These are phyloP conservation scores for Lordiphosa clarofinis DNA, from an alignment of 1,140 invertebrate genomes.

Conservation along the genomic window DNA sequence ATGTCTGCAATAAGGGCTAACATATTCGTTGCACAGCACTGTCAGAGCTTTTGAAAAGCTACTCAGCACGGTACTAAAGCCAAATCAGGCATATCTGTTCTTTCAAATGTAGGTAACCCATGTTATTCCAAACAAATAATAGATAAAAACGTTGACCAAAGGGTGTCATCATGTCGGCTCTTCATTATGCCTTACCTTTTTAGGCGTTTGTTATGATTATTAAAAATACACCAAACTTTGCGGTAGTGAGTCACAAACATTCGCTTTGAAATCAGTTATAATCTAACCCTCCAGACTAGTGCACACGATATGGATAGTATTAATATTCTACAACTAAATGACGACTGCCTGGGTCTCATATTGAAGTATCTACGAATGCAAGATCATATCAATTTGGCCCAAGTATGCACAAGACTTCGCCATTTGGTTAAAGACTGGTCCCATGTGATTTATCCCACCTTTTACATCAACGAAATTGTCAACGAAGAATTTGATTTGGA, in stretches of 20 bases:
- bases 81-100: too few species aligned
- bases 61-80: too few species aligned
- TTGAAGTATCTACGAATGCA: conserved; percentile 16
- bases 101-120: too few species aligned
- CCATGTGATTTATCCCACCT: conserved; percentile 6
- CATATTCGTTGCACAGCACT: too few species aligned
- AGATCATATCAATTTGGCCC: conserved; percentile 9
- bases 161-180: too few species aligned
- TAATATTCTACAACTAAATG: conserved; percentile 14
- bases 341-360: conserved; percentile 16
- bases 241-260: background rate
- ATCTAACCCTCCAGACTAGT: background rate
- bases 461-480: conserved; percentile 5
- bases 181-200: too few species aligned
- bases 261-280: conserved; percentile 1
- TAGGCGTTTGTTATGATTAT: too few species aligned
- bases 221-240: too few species aligned
- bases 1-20: too few species aligned
- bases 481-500: conserved; percentile 1
- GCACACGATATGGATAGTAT: background rate
- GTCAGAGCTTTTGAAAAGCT: too few species aligned
- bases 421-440: background rate
- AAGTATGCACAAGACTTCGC: conserved; percentile 1
- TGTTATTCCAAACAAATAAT: too few species aligned
- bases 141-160: too few species aligned